Percentiles rank a stretch among this genome's conserved stretches.
Evolutionary conservation across 2,888 invertebrate species (phyloP).

Genomic region (Syrphus vitripennis): DNA sequence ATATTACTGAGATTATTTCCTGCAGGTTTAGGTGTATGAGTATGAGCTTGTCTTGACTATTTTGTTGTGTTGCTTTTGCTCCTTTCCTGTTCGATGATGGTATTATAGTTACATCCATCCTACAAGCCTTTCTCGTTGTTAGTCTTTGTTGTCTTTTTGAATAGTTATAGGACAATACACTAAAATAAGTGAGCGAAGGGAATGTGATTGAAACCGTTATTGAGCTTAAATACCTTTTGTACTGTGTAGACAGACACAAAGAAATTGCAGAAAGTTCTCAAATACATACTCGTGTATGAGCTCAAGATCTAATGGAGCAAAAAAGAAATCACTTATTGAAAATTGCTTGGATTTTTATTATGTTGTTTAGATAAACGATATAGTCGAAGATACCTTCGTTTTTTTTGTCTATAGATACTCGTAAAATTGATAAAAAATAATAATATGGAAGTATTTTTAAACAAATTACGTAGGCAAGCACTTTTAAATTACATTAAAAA

Average conservation of each 20-base stretch:
- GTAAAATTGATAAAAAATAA: too few relatives aligned
- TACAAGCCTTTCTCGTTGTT: not conserved
- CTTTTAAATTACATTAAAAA: too few relatives aligned
- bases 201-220: conserved; percentile 12
- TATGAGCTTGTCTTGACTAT: not conserved
- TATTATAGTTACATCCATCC: not conserved
- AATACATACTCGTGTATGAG: not conserved
- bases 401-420: too few relatives aligned
- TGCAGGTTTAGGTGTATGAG: not conserved
- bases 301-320: not conserved
- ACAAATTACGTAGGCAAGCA: too few relatives aligned
- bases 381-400: too few relatives aligned
- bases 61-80: not conserved
- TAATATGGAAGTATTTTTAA: too few relatives aligned
- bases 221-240: not conserved
- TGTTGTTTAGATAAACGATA: not conserved
- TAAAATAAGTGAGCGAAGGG: not conserved
- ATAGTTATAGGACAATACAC: not conserved
- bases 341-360: not conserved
- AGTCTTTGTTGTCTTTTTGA: conserved; percentile 1
- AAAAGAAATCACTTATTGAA: conserved; percentile 3
- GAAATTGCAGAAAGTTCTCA: not conserved
- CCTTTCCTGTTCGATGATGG: conserved; percentile 24
- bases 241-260: not conserved
- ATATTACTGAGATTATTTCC: conserved; percentile 48